phyloP scores from a whole-genome alignment of 1,140 invertebrate species.

The Muscidifurax raptorellus region DNA sequence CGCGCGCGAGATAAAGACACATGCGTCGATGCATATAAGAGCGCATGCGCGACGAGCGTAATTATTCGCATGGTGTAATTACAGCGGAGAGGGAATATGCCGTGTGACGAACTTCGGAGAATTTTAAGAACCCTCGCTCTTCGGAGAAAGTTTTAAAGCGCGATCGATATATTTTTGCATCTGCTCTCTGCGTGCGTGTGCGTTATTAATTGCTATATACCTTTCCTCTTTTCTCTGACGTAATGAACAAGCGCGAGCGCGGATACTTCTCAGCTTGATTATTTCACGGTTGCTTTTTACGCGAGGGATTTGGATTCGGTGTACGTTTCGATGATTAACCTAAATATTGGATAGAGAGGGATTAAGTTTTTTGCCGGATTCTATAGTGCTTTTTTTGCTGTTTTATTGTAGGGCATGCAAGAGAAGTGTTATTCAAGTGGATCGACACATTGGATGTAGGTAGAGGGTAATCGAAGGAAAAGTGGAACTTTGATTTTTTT shows the following conservation, averaged over 20 bases:
- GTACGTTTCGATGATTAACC: not conserved
- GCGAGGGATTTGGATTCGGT: not conserved
- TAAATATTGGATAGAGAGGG: not conserved
- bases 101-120: not conserved
- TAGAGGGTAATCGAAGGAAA: too few relatives aligned
- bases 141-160: not conserved
- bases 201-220: slow-evolving; percentile 7
- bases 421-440: too few relatives aligned
- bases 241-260: not conserved
- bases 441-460: too few relatives aligned
- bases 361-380: not conserved
- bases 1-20: too few relatives aligned
- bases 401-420: too few relatives aligned
- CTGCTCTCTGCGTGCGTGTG: not conserved
- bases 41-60: not conserved
- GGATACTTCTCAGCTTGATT: not conserved
- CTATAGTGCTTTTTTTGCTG: not conserved
- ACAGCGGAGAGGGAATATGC: not conserved
- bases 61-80: not conserved
- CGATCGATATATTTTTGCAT: slow-evolving; percentile 4
- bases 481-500: too few relatives aligned
- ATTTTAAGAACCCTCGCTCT: not conserved
- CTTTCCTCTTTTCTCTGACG: not conserved
- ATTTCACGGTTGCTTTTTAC: not conserved
- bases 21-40: too few relatives aligned